A percentile compares a stretch with the other conserved stretches of the same genome.
Conservation (phyloP, 2,797 vertebrate species). For the Pipistrellus pipistrellus region DNA sequence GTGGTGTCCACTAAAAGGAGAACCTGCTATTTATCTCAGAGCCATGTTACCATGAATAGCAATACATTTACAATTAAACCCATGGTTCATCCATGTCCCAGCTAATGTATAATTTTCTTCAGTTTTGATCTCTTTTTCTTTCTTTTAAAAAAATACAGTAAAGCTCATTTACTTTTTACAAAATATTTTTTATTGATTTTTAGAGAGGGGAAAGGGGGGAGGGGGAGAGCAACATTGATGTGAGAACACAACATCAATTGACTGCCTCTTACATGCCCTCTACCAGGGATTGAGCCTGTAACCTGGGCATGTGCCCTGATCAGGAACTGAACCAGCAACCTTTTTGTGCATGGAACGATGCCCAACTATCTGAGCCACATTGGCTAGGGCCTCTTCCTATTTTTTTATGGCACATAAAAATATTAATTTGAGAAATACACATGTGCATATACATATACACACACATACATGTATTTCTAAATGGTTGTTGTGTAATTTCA, state of each 20-base stretch:
- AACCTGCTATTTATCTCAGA: constrained; percentile 30
- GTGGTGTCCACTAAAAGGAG: background rate
- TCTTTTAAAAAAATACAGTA: background rate
- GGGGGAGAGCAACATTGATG: background rate
- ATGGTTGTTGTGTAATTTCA: background rate
- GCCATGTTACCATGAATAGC: background rate
- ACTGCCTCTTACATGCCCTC: background rate
- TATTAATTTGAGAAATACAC: constrained; percentile 7
- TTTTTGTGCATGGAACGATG: background rate
- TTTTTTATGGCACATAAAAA: constrained; percentile 24
- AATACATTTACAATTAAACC: background rate
- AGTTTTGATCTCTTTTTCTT: background rate
- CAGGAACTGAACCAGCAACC: background rate
- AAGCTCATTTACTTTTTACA: background rate
- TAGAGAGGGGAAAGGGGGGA: background rate
- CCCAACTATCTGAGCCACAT: background rate
- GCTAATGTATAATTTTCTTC: background rate
- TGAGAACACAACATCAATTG: background rate
- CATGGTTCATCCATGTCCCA: background rate
- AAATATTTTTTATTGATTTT: background rate
- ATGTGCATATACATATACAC: background rate
- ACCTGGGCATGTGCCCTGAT: background rate
- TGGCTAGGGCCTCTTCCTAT: background rate
- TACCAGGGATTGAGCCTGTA: background rate
- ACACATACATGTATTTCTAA: background rate